A percentile compares a stretch with the other conserved stretches of the same genome.
Evolutionary conservation across 1,140 invertebrate species (phyloP).

Genomic region (Ruditapes philippinarum): DNA sequence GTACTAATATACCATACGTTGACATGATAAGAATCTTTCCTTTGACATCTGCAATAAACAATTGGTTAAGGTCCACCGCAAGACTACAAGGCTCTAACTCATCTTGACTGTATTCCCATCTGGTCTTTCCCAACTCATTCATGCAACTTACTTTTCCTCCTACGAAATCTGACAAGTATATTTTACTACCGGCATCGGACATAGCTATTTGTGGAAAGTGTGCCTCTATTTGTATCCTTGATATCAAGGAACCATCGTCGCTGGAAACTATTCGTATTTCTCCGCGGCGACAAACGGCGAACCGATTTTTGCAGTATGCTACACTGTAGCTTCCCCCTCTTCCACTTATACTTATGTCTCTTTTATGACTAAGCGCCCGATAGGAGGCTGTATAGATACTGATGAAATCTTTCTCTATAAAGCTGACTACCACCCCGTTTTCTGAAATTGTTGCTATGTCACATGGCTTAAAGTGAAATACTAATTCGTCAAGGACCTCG

Average conservation of each 20-base stretch:
- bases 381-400: constrained; percentile 27
- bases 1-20: constrained; percentile 52
- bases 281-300: constrained; percentile 57
- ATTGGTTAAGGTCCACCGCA: constrained; percentile 53
- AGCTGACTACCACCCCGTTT: constrained; percentile 53
- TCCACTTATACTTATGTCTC: constrained; percentile 47
- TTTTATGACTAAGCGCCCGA: constrained; percentile 6
- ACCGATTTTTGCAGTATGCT: constrained; percentile 31
- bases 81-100: constrained; percentile 53
- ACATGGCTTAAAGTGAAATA: constrained; percentile 63
- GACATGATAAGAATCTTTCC: constrained; percentile 52
- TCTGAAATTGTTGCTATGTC: constrained; percentile 43
- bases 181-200: constrained; percentile 55
- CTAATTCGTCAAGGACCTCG: constrained; percentile 52
- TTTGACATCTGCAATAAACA: constrained; percentile 63
- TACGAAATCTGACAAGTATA: constrained; percentile 58
- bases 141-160: constrained; percentile 50
- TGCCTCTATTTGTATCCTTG: constrained; percentile 51
- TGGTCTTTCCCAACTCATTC: constrained; percentile 40
- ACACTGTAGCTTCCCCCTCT: constrained; percentile 58
- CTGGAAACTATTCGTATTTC: constrained; percentile 43
- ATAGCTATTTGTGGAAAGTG: constrained; percentile 64
- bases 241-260: constrained; percentile 17
- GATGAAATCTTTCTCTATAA: constrained; percentile 61
- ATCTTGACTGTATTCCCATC: constrained; percentile 59